A percentile compares a stretch with the other conserved stretches of the same genome.
Evolutionary conservation across 2,888 invertebrate species (phyloP).

Genomic region (Synanthedon tipuliformis): DNA sequence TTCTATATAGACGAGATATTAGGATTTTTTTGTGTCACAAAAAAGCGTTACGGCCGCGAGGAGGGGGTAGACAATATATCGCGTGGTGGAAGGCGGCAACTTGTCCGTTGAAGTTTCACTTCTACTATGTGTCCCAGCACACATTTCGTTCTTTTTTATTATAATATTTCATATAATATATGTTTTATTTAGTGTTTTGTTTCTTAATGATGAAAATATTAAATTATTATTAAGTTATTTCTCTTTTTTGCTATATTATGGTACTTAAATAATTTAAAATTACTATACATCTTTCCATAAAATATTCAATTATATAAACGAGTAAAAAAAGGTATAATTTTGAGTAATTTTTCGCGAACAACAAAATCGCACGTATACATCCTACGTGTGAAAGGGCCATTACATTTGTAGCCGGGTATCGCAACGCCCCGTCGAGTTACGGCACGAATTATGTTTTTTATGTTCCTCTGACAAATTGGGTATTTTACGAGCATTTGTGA

Average conservation of each 20-base stretch:
- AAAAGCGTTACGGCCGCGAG: too few species aligned
- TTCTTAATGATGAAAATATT: too few species aligned
- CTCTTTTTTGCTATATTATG: background rate
- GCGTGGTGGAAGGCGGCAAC: too few species aligned
- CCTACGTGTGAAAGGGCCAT: background rate
- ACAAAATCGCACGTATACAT: background rate
- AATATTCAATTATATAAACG: background rate
- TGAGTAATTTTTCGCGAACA: background rate
- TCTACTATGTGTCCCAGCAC: too few species aligned
- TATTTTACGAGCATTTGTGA: conserved; percentile 28
- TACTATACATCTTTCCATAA: background rate
- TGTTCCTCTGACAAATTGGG: conserved; percentile 43
- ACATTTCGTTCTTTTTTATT: too few species aligned
- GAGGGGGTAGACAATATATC: too few species aligned
- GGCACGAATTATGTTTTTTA: conserved; percentile 39
- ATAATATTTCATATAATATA: too few species aligned
- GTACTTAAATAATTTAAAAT: background rate
- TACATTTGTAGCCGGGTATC: background rate
- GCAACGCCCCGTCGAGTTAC: conserved; percentile 13
- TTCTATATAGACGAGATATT: too few species aligned
- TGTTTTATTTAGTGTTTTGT: too few species aligned
- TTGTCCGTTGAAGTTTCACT: too few species aligned
- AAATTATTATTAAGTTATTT: background rate
- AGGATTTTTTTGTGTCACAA: too few species aligned
- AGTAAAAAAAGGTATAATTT: background rate